These are phyloP conservation scores for Crax fasciolata DNA, from an alignment of 2,797 vertebrate genomes.

Conservation along the genomic window DNA sequence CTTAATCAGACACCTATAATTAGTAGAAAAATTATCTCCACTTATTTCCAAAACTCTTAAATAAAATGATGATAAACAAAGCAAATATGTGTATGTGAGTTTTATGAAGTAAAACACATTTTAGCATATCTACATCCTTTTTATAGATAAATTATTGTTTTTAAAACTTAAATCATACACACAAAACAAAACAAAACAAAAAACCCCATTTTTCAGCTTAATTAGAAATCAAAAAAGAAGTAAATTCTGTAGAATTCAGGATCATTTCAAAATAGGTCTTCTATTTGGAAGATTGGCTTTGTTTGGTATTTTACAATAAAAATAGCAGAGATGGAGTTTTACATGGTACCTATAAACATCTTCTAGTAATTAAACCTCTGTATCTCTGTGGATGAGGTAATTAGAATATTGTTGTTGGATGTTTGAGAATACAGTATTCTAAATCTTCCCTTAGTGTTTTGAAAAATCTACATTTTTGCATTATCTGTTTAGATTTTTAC, in stretches of 20 bases:
- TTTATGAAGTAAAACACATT: constrained; percentile 20
- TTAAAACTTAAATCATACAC: neutral
- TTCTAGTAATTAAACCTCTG: constrained; percentile 46
- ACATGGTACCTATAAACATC: neutral
- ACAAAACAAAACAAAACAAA: neutral
- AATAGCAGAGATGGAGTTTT: neutral
- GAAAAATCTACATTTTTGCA: constrained; percentile 35
- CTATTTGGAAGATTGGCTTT: constrained; percentile 33
- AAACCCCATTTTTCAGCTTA: neutral
- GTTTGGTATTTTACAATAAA: constrained; percentile 14
- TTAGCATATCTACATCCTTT: neutral
- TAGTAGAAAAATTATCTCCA: neutral
- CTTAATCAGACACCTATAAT: neutral
- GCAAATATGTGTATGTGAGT: neutral
- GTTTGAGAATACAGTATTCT: constrained; percentile 23
- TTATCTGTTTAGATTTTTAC: constrained; percentile 51
- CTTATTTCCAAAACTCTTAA: constrained; percentile 25
- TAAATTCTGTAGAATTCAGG: neutral
- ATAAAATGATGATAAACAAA: constrained; percentile 22
- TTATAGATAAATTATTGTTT: constrained; percentile 24
- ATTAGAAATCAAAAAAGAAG: constrained; percentile 28
- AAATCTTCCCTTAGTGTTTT: constrained; percentile 65
- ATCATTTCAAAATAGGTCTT: neutral
- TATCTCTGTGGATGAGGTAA: constrained; percentile 51
- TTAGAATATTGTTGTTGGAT: constrained; percentile 55